Base-by-base conservation (phyloP, 2,113 vertebrate species). In the Ancistrus triradiatus region DNA sequence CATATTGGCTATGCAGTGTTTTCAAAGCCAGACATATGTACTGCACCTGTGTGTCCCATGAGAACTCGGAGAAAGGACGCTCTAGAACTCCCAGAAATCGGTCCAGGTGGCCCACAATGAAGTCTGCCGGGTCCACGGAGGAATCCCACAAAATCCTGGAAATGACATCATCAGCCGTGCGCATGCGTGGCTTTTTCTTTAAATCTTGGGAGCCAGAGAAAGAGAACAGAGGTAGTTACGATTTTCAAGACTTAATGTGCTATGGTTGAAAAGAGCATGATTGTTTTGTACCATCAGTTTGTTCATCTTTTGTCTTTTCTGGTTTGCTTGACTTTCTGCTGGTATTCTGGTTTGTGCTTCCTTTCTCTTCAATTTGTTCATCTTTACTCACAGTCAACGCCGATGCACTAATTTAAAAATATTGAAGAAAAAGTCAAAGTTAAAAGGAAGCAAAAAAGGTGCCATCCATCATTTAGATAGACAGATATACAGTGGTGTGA, bases 51-150 rank as follows among this genome's bases (percentile, higher is more conserved):
- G 81, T 70, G 55, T 90, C 84, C 92, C 91, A 93, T 57, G 85
- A 91, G 75, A 94, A 93, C 18, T 90, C 87, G n/a, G 53, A 47
- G 76, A 94, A 94, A 8, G 91, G 89, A 3, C 91, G 86, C 72
- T 94, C 91, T 65, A 91, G 69, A 47, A 90, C 83, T 0, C 92
- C 92, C 1, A 90, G 76, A 77, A 93, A 94, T 56, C 93, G 89
- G 69, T 94, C 92, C 13, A 85, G 66, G 15, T 94, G 93, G 17
- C 92, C 93, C 17, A 94, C 89, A 0, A 87, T 59, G 51, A 94
- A 92, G n/a, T 87, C 71, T 1, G 82, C 81, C 0, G 80, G 74
- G 2, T 90, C 80, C 46, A 88, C 78, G 1, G 73, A 77, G 0
- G 78, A 4, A 65, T 94, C 92, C 92, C 92, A 93, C 69, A 84